Evolutionary conservation across 2,113 vertebrate species (phyloP).

Genomic region (Sitta europaea): DNA sequence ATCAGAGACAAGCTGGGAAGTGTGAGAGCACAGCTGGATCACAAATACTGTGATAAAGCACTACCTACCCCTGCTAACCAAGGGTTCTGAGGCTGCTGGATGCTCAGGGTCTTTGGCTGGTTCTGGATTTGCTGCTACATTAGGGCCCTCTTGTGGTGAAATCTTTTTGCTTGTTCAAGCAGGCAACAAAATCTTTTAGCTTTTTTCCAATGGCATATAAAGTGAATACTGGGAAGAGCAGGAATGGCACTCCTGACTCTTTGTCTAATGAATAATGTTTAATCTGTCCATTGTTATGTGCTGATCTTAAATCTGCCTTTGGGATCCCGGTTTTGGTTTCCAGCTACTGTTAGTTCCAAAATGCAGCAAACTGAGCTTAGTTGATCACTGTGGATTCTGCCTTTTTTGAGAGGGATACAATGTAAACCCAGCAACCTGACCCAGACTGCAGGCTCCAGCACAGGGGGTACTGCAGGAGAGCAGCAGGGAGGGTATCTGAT

Average conservation of each 20-base stretch:
- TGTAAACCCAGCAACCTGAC: neutral
- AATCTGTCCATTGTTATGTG: neutral
- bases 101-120: neutral
- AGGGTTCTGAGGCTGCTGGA: neutral
- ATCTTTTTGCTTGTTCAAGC: neutral
- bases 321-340: neutral
- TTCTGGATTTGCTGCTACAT: neutral
- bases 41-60: neutral
- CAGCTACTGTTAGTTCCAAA: neutral
- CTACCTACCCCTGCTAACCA: neutral
- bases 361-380: neutral
- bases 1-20: neutral
- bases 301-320: neutral
- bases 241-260: neutral
- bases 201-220: neutral
- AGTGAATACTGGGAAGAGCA: neutral
- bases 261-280: neutral
- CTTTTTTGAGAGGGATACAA: neutral
- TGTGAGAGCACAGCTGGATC: neutral
- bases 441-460: neutral
- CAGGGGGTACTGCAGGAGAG: neutral
- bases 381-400: neutral
- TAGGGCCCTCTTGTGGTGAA: constrained; percentile 63
- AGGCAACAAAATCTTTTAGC: neutral
- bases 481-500: neutral